phyloP scores from a whole-genome alignment of 1,140 invertebrate species.

The Plodia interpunctella region DNA sequence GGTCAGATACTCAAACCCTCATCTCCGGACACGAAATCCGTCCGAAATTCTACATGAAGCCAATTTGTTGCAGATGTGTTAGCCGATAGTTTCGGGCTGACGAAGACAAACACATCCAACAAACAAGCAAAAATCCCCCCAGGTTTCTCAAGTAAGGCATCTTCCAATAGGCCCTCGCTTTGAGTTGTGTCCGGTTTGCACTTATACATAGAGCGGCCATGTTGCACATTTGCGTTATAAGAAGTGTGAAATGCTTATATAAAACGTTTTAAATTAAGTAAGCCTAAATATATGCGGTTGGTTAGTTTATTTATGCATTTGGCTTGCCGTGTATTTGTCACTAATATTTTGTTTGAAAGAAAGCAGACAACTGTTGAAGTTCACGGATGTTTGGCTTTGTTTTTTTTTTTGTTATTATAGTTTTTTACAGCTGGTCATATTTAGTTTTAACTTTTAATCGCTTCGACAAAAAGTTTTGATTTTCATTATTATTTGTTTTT shows the following conservation, averaged over 20 bases:
- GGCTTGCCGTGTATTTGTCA: background rate
- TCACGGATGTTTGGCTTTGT: no score
- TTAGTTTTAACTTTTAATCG: no score
- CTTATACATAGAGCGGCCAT: slow-evolving; percentile 1
- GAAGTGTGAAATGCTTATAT: slow-evolving; percentile 1
- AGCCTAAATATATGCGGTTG: background rate
- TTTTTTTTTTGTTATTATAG: no score
- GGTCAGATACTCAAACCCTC: no score
- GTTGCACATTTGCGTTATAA: background rate
- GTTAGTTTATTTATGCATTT: slow-evolving; percentile 16
- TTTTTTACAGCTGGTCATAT: no score
- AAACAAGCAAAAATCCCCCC: slow-evolving; percentile 43
- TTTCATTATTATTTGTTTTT: no score
- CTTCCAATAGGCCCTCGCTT: slow-evolving; percentile 13
- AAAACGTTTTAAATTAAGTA: background rate
- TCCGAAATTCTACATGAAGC: slow-evolving; percentile 5
- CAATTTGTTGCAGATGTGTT: slow-evolving; percentile 55
- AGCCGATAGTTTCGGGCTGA: slow-evolving; percentile 60
- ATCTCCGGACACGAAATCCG: background rate
- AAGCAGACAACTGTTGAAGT: no score
- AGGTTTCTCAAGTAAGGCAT: slow-evolving; percentile 45
- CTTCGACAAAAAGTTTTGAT: no score
- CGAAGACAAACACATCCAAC: slow-evolving; percentile 44
- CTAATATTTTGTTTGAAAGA: no score
- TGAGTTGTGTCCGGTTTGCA: slow-evolving; percentile 8